Conservation (phyloP, 2,888 invertebrate species). For the Amiota communis region DNA sequence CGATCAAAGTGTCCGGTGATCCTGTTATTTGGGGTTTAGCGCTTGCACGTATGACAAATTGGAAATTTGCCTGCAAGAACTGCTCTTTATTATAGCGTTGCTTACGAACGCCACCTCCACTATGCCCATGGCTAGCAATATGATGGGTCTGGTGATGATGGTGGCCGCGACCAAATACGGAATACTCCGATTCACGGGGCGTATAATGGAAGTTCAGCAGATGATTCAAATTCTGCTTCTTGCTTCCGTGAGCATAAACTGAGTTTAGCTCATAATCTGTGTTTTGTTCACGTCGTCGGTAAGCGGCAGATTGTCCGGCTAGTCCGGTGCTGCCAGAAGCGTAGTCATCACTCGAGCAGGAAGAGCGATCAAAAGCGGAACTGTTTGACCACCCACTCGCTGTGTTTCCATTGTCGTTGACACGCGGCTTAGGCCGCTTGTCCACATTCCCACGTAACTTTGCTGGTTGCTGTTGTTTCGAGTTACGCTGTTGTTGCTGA, state of each 20-base stretch:
- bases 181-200: slow-evolving; percentile 75
- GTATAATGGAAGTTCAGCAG: slow-evolving; percentile 93
- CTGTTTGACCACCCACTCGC: slow-evolving; percentile 37
- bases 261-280: slow-evolving; percentile 82
- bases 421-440: slow-evolving; percentile 76
- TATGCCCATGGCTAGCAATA: neutral
- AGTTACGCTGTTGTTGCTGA: slow-evolving; percentile 72
- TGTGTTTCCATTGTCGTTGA: slow-evolving; percentile 74
- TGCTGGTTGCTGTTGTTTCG: slow-evolving; percentile 74
- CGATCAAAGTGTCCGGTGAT: slow-evolving; percentile 91
- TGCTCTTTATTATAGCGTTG: slow-evolving; percentile 93
- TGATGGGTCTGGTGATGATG: slow-evolving; percentile 39
- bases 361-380: slow-evolving; percentile 47
- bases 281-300: slow-evolving; percentile 57
- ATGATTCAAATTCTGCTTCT: slow-evolving; percentile 94
- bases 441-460: slow-evolving; percentile 77
- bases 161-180: slow-evolving; percentile 54
- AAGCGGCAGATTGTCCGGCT: slow-evolving; percentile 51
- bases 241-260: slow-evolving; percentile 87
- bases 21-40: slow-evolving; percentile 82
- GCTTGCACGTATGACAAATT: slow-evolving; percentile 91
- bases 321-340: slow-evolving; percentile 70
- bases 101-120: slow-evolving; percentile 42
- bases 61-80: slow-evolving; percentile 95
- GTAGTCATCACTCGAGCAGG: slow-evolving; percentile 59